These are phyloP conservation scores for Phania funesta DNA, from an alignment of 2,888 invertebrate species.

Conservation along the genomic window DNA sequence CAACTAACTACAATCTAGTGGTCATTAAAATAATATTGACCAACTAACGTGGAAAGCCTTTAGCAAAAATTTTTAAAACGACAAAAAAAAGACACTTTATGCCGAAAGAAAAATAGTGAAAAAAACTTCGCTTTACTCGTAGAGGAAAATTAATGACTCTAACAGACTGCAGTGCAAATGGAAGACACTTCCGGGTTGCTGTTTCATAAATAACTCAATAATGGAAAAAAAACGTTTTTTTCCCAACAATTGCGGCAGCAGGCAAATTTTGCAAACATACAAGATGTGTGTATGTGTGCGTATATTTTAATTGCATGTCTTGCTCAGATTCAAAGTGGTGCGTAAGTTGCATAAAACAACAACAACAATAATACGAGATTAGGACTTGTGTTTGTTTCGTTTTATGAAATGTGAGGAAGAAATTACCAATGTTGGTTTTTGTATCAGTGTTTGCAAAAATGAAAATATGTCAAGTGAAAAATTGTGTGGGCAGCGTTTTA, in stretches of 20 bases:
- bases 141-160: conserved; percentile 46
- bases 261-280: not conserved
- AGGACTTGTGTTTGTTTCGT: not conserved
- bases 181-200: conserved; percentile 65
- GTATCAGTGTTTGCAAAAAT: not conserved
- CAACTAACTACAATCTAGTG: not conserved
- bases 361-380: conserved; percentile 22
- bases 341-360: conserved; percentile 39
- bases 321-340: conserved; percentile 39
- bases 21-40: conserved; percentile 61
- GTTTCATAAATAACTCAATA: conserved; percentile 43
- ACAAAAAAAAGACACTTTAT: not conserved
- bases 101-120: not conserved
- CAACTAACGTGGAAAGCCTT: conserved; percentile 59
- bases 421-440: too few relatives aligned
- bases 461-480: conserved; percentile 26
- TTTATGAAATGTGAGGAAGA: too few relatives aligned
- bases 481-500: conserved; percentile 37
- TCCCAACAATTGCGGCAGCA: conserved; percentile 9
- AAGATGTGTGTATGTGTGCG: not conserved
- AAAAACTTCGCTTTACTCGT: not conserved
- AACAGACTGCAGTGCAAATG: conserved; percentile 12
- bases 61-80: conserved; percentile 12
- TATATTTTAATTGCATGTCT: conserved; percentile 45
- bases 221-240: conserved; percentile 7